A percentile compares a stretch with the other conserved stretches of the same genome.
These are phyloP conservation scores for Dolomedes plantarius DNA, from an alignment of 2,888 invertebrate genomes.

Conservation along the genomic window DNA sequence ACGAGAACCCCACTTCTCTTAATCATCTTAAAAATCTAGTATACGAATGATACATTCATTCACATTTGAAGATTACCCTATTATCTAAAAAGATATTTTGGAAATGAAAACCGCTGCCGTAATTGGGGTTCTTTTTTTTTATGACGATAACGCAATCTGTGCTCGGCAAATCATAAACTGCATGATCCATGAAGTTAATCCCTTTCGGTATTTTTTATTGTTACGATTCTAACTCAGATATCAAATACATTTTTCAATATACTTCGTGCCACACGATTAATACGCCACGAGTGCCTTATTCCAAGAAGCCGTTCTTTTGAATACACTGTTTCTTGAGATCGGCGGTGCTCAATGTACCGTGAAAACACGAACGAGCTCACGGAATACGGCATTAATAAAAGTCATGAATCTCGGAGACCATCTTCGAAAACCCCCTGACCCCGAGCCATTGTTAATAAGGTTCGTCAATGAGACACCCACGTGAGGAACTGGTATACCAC, in stretches of 20 bases:
- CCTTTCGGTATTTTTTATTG: too few species aligned
- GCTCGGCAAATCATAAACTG: too few species aligned
- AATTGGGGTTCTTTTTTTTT: too few species aligned
- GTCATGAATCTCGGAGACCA: neutral
- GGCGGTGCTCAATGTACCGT: neutral
- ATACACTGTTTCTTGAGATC: neutral
- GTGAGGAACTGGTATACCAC: neutral
- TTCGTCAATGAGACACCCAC: neutral
- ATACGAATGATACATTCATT: too few species aligned
- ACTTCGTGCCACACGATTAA: neutral
- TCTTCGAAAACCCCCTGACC: neutral
- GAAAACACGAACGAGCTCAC: neutral
- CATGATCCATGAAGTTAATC: too few species aligned
- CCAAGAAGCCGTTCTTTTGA: neutral
- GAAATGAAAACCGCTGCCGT: too few species aligned
- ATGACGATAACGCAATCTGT: too few species aligned
- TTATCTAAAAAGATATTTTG: too few species aligned
- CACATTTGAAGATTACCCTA: too few species aligned
- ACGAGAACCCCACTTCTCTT: too few species aligned
- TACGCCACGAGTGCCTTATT: neutral
- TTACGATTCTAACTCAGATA: too few species aligned
- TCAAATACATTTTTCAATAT: neutral
- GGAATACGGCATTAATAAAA: neutral
- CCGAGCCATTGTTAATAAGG: neutral
- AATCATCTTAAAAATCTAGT: too few species aligned